Conservation (phyloP, 2,113 vertebrate genomes). For the Poecile atricapillus region DNA sequence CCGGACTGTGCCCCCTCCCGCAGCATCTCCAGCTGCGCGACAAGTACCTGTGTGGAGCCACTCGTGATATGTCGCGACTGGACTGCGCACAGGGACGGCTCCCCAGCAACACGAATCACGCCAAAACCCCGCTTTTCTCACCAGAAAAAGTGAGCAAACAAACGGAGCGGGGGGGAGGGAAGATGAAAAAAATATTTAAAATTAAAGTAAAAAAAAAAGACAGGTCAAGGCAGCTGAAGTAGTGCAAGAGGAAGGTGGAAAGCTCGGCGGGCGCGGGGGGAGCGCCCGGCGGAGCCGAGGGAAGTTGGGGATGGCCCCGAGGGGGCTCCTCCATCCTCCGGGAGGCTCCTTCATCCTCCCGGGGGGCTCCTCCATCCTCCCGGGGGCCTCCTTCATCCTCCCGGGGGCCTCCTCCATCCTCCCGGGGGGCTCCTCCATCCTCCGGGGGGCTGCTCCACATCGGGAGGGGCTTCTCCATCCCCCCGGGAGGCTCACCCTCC, state of each 20-base stretch:
- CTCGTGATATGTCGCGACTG: not conserved
- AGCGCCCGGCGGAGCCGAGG: not conserved
- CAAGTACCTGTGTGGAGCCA: not conserved
- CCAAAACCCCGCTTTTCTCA: not conserved
- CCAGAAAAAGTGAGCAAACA: not conserved
- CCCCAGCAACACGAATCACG: fast-evolving
- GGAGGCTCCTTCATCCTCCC: too few relatives aligned
- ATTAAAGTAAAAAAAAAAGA: not conserved
- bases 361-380: not conserved
- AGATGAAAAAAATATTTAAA: not conserved
- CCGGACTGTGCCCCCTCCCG: not conserved
- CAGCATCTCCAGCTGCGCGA: not conserved
- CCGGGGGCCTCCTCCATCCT: not conserved
- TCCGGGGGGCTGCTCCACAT: not conserved
- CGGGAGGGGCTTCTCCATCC: not conserved
- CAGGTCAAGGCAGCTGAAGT: not conserved
- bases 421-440: not conserved
- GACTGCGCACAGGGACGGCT: fast-evolving
- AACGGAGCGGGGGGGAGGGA: not conserved
- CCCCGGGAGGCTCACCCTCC: too few relatives aligned
- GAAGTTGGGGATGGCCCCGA: not conserved
- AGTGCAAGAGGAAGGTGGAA: not conserved
- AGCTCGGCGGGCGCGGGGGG: not conserved
- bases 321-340: not conserved
- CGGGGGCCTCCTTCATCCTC: not conserved